A percentile compares a stretch with the other conserved stretches of the same genome.
Conservation (phyloP, 1,140 invertebrate species). For the Zaprionus inermis region DNA sequence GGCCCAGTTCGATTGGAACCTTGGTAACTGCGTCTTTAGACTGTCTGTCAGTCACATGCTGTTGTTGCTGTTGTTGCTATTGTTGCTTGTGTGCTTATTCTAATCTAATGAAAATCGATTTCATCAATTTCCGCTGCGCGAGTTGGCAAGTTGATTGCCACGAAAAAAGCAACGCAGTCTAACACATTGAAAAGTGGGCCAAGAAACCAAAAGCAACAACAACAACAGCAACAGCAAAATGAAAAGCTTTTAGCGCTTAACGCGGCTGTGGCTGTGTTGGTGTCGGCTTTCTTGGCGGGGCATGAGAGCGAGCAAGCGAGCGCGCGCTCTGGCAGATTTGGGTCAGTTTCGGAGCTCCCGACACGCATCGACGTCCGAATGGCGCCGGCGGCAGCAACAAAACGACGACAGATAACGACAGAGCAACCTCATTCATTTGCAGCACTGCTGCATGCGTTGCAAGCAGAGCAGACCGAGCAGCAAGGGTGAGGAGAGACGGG, state of each 20-base stretch:
- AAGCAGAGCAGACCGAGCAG: no score
- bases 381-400: conserved; percentile 19
- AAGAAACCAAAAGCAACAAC: conserved; percentile 12
- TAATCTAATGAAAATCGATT: conserved; percentile 57
- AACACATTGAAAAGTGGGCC: conserved; percentile 48
- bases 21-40: no score
- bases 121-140: conserved; percentile 47
- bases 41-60: conserved; percentile 15
- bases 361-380: conserved; percentile 40
- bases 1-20: not conserved
- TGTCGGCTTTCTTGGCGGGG: conserved; percentile 17
- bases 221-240: conserved; percentile 7
- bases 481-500: not conserved
- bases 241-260: conserved; percentile 46
- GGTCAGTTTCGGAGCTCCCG: conserved; percentile 41
- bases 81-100: conserved; percentile 19
- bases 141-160: conserved; percentile 48
- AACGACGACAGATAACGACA: conserved; percentile 38
- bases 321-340: conserved; percentile 42
- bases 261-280: conserved; percentile 20
- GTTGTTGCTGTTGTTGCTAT: not conserved
- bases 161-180: conserved; percentile 18
- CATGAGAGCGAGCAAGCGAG: not conserved
- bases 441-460: conserved; percentile 3
- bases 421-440: conserved; percentile 42